These are phyloP conservation scores for Drosophila buzzatii DNA, from an alignment of 2,888 invertebrate species.

Conservation along the genomic window DNA sequence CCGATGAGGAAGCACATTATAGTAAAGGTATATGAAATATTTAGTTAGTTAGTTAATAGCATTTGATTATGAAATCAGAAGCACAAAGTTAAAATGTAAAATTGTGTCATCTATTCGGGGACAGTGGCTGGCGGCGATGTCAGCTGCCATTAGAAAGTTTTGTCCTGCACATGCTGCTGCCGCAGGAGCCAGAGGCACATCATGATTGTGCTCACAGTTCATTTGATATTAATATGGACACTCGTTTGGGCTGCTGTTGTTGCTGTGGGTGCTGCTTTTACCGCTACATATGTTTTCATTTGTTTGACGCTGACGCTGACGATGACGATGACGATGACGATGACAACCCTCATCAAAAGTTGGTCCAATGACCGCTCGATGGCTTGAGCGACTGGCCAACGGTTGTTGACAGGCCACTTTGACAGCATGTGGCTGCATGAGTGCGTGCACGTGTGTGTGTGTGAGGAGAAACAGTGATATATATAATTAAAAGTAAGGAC, in stretches of 20 bases:
- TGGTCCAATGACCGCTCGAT: conserved; percentile 75
- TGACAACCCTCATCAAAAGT: conserved; percentile 81
- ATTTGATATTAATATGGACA: conserved; percentile 79
- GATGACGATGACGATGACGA: conserved; percentile 79
- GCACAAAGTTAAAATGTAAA: conserved; percentile 20
- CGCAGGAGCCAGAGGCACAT: conserved; percentile 46
- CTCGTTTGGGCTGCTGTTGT: conserved; percentile 33
- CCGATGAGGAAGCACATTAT: not conserved
- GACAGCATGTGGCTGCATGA: conserved; percentile 37
- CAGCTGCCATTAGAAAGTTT: conserved; percentile 53
- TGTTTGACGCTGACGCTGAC: conserved; percentile 75
- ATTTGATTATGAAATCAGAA: conserved; percentile 27
- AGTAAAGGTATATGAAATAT: not conserved
- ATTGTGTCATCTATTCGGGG: conserved; percentile 9
- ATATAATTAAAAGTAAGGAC: conserved; percentile 72
- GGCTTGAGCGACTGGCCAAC: conserved; percentile 74
- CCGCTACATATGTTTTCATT: conserved; percentile 80
- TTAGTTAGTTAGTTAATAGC: conserved; percentile 13
- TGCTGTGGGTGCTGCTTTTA: conserved; percentile 47
- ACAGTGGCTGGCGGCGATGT: conserved; percentile 9
- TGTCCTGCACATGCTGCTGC: conserved; percentile 42
- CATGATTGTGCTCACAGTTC: conserved; percentile 74
- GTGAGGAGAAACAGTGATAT: conserved; percentile 36
- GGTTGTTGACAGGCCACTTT: conserved; percentile 77
- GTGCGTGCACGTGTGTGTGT: conserved; percentile 18